A percentile compares a stretch with the other conserved stretches of the same genome.
These are phyloP conservation scores for Gadus chalcogrammus DNA, from an alignment of 2,113 vertebrate genomes.

Conservation along the genomic window DNA sequence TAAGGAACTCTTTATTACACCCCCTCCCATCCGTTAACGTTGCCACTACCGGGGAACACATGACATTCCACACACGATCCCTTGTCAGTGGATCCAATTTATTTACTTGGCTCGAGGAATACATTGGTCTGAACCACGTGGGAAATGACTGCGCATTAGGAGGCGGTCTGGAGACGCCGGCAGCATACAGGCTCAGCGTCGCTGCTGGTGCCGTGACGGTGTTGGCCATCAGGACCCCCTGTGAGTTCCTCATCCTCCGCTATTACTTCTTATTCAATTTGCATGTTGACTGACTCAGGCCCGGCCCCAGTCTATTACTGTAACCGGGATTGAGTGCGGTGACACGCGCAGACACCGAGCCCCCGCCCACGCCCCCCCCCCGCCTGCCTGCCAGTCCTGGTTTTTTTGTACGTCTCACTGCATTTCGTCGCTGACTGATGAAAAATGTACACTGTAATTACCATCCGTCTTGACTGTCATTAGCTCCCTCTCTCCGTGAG, in stretches of 20 bases:
- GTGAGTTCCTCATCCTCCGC: conserved; percentile 44
- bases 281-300: conserved; percentile 56
- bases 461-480: conserved; percentile 3
- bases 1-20: too few species aligned
- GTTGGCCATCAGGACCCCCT: conserved; percentile 44
- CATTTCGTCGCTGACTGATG: conserved; percentile 17
- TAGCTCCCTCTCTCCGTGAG: not conserved
- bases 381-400: not conserved
- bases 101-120: conserved; percentile 26
- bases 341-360: conserved; percentile 25
- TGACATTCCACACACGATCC: conserved; percentile 6
- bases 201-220: conserved; percentile 43
- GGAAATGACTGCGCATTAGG: conserved; percentile 59
- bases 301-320: conserved; percentile 42
- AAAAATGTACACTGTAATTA: conserved; percentile 34
- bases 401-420: not conserved
- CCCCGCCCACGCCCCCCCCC: conserved; percentile 4
- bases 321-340: conserved; percentile 45
- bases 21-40: too few species aligned
- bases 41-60: conserved; percentile 7
- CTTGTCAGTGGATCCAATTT: conserved; percentile 29
- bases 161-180: conserved; percentile 30
- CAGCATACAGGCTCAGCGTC: conserved; percentile 50
- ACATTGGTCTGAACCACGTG: conserved; percentile 36
- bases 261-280: conserved; percentile 65